A percentile compares a stretch with the other conserved stretches of the same genome.
Evolutionary conservation across 2,797 vertebrate genomes (phyloP).

Genomic region (Anabas testudineus): DNA sequence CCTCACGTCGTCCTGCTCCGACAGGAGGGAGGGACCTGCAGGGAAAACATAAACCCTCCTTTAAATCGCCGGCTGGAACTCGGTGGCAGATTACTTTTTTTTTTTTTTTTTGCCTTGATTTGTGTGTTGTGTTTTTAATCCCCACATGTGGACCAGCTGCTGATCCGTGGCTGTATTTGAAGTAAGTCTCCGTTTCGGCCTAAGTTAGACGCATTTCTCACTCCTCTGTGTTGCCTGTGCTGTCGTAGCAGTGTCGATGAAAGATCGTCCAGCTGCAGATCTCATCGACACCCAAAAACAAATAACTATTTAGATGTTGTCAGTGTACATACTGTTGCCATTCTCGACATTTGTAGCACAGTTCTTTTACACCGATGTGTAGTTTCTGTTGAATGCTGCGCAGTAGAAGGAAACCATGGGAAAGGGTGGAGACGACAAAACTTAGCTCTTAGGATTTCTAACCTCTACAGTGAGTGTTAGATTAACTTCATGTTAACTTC

Average conservation of each 20-base stretch:
- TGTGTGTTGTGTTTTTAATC: rapidly evolving
- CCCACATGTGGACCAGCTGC: background rate
- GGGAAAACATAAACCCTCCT: conserved; percentile 27
- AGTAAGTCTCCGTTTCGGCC: conserved; percentile 48
- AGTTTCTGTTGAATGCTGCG: conserved; percentile 8
- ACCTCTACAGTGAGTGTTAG: rapidly evolving
- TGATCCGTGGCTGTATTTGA: background rate
- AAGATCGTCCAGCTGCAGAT: conserved; percentile 5
- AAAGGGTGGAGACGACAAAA: conserved; percentile 63
- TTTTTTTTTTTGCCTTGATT: background rate
- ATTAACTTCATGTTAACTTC: background rate
- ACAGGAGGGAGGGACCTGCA: conserved; percentile 71
- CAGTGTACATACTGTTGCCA: background rate
- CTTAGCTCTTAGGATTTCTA: conserved; percentile 3
- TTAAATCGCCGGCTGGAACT: background rate
- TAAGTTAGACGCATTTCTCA: background rate
- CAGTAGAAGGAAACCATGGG: conserved; percentile 9
- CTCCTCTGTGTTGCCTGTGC: background rate
- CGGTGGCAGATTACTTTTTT: background rate
- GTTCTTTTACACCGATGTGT: background rate
- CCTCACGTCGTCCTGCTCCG: background rate
- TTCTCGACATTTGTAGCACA: background rate
- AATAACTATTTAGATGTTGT: rapidly evolving
- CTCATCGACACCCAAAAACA: background rate
- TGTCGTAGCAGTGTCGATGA: background rate